phyloP scores from a whole-genome alignment of 2,888 invertebrate genomes.

The Acronicta psi region DNA sequence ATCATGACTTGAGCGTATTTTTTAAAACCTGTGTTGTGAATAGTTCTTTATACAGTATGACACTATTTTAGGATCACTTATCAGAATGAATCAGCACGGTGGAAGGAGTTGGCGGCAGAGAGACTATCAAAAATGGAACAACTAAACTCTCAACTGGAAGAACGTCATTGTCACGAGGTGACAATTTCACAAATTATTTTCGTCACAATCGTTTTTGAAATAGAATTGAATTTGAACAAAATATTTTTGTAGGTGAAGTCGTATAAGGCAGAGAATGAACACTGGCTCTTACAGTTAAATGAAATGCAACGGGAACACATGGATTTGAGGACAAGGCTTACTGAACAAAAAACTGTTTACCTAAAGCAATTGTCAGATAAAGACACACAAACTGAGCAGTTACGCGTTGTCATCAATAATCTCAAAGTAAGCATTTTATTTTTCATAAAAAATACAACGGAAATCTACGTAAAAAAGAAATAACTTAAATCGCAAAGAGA shows the following conservation, averaged over 20 bases:
- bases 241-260: constrained; percentile 80
- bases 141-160: constrained; percentile 88
- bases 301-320: constrained; percentile 86
- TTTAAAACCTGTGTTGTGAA: not conserved
- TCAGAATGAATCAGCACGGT: constrained; percentile 86
- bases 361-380: constrained; percentile 81
- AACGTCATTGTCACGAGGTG: constrained; percentile 90
- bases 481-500: too few species aligned
- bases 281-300: constrained; percentile 89
- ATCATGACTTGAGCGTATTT: not conserved
- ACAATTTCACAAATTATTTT: constrained; percentile 9
- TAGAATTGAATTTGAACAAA: not conserved
- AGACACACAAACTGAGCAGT: constrained; percentile 82
- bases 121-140: constrained; percentile 91
- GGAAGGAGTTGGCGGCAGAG: constrained; percentile 91
- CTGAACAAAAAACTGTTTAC: constrained; percentile 79
- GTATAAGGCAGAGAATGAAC: constrained; percentile 90
- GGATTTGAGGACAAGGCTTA: constrained; percentile 84
- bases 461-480: too few species aligned
- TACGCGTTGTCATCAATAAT: constrained; percentile 78
- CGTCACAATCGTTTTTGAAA: too few species aligned
- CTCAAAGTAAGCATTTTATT: constrained; percentile 69
- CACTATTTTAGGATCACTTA: constrained; percentile 69
- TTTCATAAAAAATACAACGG: too few species aligned
- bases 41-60: too few species aligned